Percentiles rank a stretch among this genome's conserved stretches.
Evolutionary conservation across 2,888 invertebrate genomes (phyloP).

Genomic region (Trissolcus brochymenae): DNA sequence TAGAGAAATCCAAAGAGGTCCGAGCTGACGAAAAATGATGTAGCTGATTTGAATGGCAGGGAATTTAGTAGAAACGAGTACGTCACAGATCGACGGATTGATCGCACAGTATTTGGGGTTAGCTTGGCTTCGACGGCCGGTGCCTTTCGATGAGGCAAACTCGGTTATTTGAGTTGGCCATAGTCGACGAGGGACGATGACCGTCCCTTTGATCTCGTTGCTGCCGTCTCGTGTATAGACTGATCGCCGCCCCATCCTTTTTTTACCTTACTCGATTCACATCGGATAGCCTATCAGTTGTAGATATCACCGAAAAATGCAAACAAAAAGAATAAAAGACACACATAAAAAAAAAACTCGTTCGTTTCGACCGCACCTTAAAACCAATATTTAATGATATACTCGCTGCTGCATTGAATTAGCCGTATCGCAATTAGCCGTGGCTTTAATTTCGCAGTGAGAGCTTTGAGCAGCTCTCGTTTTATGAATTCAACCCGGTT

Average conservation of each 20-base stretch:
- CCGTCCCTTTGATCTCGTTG: slow-evolving; percentile 75
- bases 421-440: slow-evolving; percentile 25
- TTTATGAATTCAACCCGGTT: too few species aligned
- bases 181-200: slow-evolving; percentile 71
- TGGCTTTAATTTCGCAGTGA: slow-evolving; percentile 1
- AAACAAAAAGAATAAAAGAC: slow-evolving; percentile 34
- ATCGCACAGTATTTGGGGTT: slow-evolving; percentile 71
- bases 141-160: slow-evolving; percentile 70
- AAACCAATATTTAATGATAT: slow-evolving; percentile 49
- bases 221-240: slow-evolving; percentile 62
- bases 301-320: slow-evolving; percentile 52
- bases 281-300: slow-evolving; percentile 68
- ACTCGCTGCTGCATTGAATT: slow-evolving; percentile 7
- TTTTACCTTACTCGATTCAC: slow-evolving; percentile 63
- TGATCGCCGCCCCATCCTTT: slow-evolving; percentile 60
- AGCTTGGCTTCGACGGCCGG: slow-evolving; percentile 64
- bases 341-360: slow-evolving; percentile 32
- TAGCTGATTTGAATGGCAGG: slow-evolving; percentile 51
- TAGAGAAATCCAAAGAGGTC: not conserved
- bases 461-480: too few species aligned
- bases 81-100: slow-evolving; percentile 54
- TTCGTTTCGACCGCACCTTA: slow-evolving; percentile 26
- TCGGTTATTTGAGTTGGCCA: slow-evolving; percentile 75
- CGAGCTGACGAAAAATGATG: slow-evolving; percentile 42
- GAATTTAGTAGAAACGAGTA: slow-evolving; percentile 56